These are phyloP conservation scores for Latheticus oryzae DNA, from an alignment of 2,888 invertebrate genomes.

Conservation along the genomic window DNA sequence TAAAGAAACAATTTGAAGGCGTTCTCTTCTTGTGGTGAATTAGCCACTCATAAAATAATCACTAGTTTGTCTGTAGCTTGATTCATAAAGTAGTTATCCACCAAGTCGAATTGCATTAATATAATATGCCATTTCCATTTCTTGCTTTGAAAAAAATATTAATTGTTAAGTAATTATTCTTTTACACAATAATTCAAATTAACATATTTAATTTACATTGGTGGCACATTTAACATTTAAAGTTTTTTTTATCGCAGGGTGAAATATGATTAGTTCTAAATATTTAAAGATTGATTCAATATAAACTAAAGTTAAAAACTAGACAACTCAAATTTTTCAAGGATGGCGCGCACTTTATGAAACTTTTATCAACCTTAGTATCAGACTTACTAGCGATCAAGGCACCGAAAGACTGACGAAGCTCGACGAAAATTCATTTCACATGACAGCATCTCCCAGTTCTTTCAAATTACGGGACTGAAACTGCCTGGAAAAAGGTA, in stretches of 20 bases:
- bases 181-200: too few relatives aligned
- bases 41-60: constrained; percentile 42
- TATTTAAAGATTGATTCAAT: too few relatives aligned
- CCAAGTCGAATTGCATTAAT: constrained; percentile 31
- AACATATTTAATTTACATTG: too few relatives aligned
- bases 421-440: constrained; percentile 18
- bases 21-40: constrained; percentile 43
- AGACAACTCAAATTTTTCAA: too few relatives aligned
- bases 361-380: constrained; percentile 22
- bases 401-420: constrained; percentile 30
- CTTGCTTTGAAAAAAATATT: too few relatives aligned
- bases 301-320: too few relatives aligned
- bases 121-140: constrained; percentile 10
- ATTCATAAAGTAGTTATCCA: constrained; percentile 33
- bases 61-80: constrained; percentile 33
- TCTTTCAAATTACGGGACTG: constrained; percentile 15
- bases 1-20: constrained; percentile 54
- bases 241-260: too few relatives aligned
- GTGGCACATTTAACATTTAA: too few relatives aligned
- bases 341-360: constrained; percentile 22
- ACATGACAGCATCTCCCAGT: constrained; percentile 9
- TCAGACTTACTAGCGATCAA: constrained; percentile 19
- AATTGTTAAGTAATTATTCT: too few relatives aligned
- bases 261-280: too few relatives aligned
- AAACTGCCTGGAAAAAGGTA: too few relatives aligned